Evolutionary conservation across 2,113 vertebrate genomes (phyloP).

Genomic region (Pontoporia blainvillei): DNA sequence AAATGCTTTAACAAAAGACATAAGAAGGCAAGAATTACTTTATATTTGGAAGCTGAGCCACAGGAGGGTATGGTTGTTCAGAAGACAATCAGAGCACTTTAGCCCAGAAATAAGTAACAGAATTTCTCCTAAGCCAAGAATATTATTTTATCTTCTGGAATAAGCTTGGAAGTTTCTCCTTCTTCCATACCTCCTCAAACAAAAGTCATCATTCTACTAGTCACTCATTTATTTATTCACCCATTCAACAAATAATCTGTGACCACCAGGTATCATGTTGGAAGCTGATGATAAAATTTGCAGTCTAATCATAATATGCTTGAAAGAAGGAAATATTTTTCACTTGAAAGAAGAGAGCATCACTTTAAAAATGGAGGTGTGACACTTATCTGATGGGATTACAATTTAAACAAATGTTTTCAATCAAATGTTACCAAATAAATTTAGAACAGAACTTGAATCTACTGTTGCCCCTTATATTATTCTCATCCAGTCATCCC

Average conservation of each 20-base stretch:
- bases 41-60: background rate
- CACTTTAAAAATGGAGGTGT: background rate
- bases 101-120: background rate
- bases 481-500: background rate
- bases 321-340: background rate
- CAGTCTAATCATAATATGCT: background rate
- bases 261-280: background rate
- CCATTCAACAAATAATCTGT: background rate
- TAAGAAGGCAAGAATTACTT: background rate
- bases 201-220: background rate
- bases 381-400: background rate
- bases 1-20: background rate
- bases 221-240: background rate
- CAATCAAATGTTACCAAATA: background rate
- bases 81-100: background rate
- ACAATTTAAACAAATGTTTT: background rate
- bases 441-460: background rate
- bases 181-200: background rate
- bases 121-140: background rate
- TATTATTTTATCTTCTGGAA: background rate
- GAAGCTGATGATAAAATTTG: background rate
- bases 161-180: background rate
- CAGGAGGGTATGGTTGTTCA: background rate
- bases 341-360: background rate
- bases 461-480: background rate